These are phyloP conservation scores for Mya arenaria DNA, from an alignment of 1,140 invertebrate genomes.

Conservation along the genomic window DNA sequence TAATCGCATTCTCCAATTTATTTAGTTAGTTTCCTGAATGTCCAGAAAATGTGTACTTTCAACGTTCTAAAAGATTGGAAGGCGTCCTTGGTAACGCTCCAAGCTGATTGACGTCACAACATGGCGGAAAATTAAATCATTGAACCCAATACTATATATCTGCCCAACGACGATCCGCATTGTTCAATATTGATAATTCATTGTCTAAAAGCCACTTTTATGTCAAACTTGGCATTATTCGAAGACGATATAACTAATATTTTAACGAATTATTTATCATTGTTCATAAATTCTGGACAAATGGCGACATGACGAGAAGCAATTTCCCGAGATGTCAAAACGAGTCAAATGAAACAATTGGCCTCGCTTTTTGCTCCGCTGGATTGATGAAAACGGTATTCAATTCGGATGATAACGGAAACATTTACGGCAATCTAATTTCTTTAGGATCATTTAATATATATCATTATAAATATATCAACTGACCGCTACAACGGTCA, in stretches of 20 bases:
- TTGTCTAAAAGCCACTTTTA: conserved; percentile 21
- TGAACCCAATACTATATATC: conserved; percentile 30
- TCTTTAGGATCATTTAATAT: conserved; percentile 2
- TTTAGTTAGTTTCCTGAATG: too few relatives aligned
- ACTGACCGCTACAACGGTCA: neutral
- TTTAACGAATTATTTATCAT: conserved; percentile 42
- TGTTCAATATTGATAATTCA: conserved; percentile 54
- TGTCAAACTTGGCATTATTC: conserved; percentile 29
- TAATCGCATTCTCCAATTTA: too few relatives aligned
- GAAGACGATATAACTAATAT: conserved; percentile 33
- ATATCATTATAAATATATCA: neutral
- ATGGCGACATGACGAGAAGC: conserved; percentile 36
- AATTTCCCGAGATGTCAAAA: conserved; percentile 56
- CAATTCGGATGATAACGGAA: conserved; percentile 34
- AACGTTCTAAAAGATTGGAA: too few relatives aligned
- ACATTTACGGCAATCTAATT: neutral
- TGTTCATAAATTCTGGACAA: conserved; percentile 52
- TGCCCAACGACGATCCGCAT: neutral
- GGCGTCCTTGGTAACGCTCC: too few relatives aligned
- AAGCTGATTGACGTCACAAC: neutral
- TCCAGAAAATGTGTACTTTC: too few relatives aligned
- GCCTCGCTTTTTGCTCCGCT: conserved; percentile 40
- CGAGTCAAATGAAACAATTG: conserved; percentile 58
- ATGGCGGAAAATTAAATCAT: conserved; percentile 55
- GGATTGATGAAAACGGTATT: conserved; percentile 48